Percentiles rank a stretch among this genome's conserved stretches.
Conservation (phyloP, 2,888 invertebrate species). For the Petrophora chlorosata region DNA sequence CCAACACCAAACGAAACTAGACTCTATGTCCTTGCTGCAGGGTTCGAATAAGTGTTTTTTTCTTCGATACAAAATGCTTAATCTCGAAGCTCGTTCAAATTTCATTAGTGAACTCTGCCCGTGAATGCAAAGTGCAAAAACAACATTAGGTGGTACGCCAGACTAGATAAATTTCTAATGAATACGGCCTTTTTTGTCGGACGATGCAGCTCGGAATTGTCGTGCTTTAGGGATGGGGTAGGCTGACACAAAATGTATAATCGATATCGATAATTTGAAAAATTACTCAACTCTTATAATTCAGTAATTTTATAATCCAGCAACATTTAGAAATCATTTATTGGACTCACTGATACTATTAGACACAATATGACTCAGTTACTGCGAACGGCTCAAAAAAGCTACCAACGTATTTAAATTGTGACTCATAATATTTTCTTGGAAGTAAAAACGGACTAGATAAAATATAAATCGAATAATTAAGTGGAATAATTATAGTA, state of each 20-base stretch:
- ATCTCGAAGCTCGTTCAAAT: constrained; percentile 56
- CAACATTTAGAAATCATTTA: too few species aligned
- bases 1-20: not conserved
- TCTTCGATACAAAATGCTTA: constrained; percentile 36
- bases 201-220: constrained; percentile 59
- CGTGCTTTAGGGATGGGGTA: constrained; percentile 45
- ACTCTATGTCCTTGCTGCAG: not conserved
- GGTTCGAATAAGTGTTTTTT: constrained; percentile 5
- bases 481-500: too few species aligned
- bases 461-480: too few species aligned
- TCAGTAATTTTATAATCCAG: too few species aligned
- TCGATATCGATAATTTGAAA: not conserved
- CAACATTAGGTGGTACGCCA: constrained; percentile 53
- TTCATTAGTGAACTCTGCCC: constrained; percentile 55
- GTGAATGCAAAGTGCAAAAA: constrained; percentile 59
- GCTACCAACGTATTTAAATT: too few species aligned
- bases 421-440: too few species aligned
- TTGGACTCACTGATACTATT: too few species aligned
- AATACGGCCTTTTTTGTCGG: constrained; percentile 61
- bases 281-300: too few species aligned
- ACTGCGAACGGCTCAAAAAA: too few species aligned
- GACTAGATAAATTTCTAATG: constrained; percentile 74
- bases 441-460: too few species aligned
- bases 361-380: too few species aligned
- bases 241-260: not conserved